Evolutionary conservation across 2,113 vertebrate species (phyloP).

Genomic region (Heterotilapia buettikoferi): DNA sequence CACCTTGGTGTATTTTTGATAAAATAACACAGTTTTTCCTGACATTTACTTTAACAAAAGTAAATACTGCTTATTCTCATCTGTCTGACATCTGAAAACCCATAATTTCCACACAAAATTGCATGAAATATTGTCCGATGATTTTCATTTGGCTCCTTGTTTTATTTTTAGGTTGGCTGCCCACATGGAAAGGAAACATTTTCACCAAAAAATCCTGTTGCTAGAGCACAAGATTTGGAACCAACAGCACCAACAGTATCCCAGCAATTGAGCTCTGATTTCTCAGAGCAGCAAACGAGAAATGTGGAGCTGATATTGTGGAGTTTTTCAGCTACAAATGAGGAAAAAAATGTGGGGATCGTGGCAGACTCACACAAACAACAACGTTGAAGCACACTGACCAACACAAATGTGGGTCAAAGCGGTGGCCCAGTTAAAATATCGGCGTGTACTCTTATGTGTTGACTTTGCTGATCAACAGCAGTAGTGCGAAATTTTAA

Average conservation of each 20-base stretch:
- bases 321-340: neutral
- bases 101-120: neutral
- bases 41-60: neutral
- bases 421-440: neutral
- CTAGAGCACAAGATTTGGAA: neutral
- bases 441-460: neutral
- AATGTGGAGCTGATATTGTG: neutral
- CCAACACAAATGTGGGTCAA: neutral
- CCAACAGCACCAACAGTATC: neutral
- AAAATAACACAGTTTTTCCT: neutral
- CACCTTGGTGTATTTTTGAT: neutral
- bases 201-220: neutral
- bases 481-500: neutral
- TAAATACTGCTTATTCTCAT: neutral
- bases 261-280: neutral
- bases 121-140: neutral
- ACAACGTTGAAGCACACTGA: neutral
- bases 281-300: neutral
- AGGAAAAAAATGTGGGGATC: neutral
- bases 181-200: neutral
- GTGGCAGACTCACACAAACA: neutral
- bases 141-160: neutral
- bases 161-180: constrained; percentile 21
- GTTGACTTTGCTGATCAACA: neutral
- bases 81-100: neutral